Evolutionary conservation across 2,888 invertebrate genomes (phyloP).

Genomic region (Thymelicus sylvestris): DNA sequence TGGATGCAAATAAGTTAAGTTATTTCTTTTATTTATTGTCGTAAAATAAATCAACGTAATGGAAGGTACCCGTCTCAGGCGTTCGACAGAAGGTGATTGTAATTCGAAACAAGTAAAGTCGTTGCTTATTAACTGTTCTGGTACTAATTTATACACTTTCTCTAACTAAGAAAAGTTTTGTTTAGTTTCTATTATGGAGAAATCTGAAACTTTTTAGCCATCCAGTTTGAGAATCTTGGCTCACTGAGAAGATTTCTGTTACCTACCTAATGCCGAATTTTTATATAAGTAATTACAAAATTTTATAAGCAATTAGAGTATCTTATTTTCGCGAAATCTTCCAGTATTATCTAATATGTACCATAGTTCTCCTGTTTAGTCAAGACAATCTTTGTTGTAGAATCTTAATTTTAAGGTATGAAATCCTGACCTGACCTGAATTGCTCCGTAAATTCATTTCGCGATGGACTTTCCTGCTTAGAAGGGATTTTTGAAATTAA

Average conservation of each 20-base stretch:
- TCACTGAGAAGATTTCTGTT: too few species aligned
- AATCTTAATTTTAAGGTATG: constrained; percentile 20
- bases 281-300: too few species aligned
- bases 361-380: background rate
- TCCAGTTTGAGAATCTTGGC: too few species aligned
- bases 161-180: constrained; percentile 27
- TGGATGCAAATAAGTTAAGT: background rate
- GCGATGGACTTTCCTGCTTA: constrained; percentile 32
- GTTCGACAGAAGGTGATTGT: constrained; percentile 62
- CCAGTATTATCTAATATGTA: too few species aligned
- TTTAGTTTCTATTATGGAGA: constrained; percentile 4
- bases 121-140: constrained; percentile 74
- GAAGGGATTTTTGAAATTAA: constrained; percentile 37
- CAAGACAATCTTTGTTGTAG: background rate
- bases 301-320: too few species aligned
- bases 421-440: constrained; percentile 29
- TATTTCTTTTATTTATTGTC: background rate
- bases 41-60: constrained; percentile 7
- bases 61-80: background rate
- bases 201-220: background rate
- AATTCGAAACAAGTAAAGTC: constrained; percentile 71
- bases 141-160: constrained; percentile 69
- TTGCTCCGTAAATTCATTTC: constrained; percentile 33
- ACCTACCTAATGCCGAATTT: too few species aligned
- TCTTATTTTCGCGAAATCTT: too few species aligned